Percentiles rank a stretch among this genome's conserved stretches.
phyloP scores from a whole-genome alignment of 2,113 vertebrate species.

The Bos indicus region DNA sequence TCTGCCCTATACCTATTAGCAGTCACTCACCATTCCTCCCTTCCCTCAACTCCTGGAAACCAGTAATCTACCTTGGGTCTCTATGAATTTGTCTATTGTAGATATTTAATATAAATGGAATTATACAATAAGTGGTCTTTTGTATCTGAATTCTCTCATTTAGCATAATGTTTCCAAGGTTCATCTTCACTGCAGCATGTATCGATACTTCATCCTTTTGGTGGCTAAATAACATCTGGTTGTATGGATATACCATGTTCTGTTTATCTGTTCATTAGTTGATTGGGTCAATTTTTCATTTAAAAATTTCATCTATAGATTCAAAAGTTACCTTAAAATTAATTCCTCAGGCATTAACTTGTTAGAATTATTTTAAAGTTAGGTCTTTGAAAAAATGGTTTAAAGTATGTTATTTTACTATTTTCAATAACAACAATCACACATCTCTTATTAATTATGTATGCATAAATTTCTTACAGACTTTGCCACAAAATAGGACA shows the following conservation, averaged over 20 bases:
- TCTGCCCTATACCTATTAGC: background rate
- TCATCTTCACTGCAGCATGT: background rate
- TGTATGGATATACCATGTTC: background rate
- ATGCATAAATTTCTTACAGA: background rate
- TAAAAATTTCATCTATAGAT: background rate
- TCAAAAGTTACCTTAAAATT: background rate
- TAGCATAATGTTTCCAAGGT: background rate
- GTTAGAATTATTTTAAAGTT: background rate
- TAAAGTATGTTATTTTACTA: background rate
- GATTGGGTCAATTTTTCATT: background rate
- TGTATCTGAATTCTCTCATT: background rate
- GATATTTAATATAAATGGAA: background rate
- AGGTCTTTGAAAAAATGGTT: background rate
- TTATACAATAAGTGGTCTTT: background rate
- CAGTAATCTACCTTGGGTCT: background rate
- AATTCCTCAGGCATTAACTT: background rate
- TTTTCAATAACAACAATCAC: background rate
- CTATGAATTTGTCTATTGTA: background rate
- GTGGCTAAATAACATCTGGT: background rate
- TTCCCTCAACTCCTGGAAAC: background rate
- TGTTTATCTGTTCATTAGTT: background rate
- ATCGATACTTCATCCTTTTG: background rate
- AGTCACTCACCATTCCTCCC: background rate
- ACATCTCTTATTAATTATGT: background rate
- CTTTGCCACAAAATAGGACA: background rate